Evolutionary conservation across 2,888 invertebrate genomes (phyloP).

Genomic region (Blera fallax): DNA sequence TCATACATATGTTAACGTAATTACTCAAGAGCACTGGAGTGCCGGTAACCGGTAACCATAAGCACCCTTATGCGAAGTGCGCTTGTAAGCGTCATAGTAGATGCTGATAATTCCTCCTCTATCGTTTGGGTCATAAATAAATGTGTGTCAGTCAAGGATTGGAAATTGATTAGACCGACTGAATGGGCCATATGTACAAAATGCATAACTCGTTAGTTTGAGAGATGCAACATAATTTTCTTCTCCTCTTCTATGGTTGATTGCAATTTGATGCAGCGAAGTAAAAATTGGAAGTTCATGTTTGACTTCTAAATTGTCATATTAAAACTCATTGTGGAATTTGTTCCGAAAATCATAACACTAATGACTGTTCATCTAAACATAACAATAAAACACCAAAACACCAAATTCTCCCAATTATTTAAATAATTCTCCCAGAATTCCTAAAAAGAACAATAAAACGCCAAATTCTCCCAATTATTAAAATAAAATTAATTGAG

Average conservation of each 20-base stretch:
- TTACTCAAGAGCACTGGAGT: constrained; percentile 59
- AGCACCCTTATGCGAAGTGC: constrained; percentile 36
- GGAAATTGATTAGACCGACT: constrained; percentile 70
- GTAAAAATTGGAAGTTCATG: background rate
- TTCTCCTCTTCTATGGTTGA: background rate
- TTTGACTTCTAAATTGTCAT: too few relatives aligned
- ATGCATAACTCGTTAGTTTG: constrained; percentile 24
- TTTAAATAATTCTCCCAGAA: too few relatives aligned
- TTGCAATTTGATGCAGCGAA: constrained; percentile 27
- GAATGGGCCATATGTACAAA: constrained; percentile 68
- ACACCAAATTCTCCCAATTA: too few relatives aligned
- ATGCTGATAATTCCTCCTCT: constrained; percentile 36
- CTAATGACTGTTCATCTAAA: too few relatives aligned
- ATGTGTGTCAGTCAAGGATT: constrained; percentile 50
- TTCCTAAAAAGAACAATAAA: too few relatives aligned
- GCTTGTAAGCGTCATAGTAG: background rate
- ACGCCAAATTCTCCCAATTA: too few relatives aligned
- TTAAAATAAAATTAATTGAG: too few relatives aligned
- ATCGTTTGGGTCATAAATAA: constrained; percentile 47
- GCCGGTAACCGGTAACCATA: constrained; percentile 9
- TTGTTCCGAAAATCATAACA: too few relatives aligned
- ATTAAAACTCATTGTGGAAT: too few relatives aligned
- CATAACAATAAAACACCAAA: too few relatives aligned
- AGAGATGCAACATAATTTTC: background rate
- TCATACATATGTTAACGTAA: constrained; percentile 72